A percentile compares a stretch with the other conserved stretches of the same genome.
These are phyloP conservation scores for Cossypha caffra DNA, from an alignment of 2,797 vertebrate genomes.

Conservation along the genomic window DNA sequence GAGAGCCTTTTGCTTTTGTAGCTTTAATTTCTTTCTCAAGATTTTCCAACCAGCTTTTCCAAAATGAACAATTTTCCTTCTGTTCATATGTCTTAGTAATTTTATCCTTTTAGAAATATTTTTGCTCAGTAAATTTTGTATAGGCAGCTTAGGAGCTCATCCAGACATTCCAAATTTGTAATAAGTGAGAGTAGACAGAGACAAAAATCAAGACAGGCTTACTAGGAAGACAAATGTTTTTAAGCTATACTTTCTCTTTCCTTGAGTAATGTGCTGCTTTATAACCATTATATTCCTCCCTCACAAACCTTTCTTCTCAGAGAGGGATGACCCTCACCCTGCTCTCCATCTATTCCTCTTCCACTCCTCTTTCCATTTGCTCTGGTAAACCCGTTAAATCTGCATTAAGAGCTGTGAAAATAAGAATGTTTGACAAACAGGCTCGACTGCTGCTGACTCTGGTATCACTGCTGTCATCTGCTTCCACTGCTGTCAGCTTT, in stretches of 20 bases:
- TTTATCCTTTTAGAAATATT: not conserved
- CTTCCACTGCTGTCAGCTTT: not conserved
- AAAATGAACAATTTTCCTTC: not conserved
- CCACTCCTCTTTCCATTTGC: not conserved
- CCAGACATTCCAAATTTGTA: not conserved
- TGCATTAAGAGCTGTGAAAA: constrained; percentile 2
- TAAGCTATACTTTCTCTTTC: not conserved
- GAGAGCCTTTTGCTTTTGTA: not conserved
- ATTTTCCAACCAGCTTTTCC: not conserved
- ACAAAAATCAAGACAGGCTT: not conserved
- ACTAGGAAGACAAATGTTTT: not conserved
- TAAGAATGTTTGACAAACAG: not conserved
- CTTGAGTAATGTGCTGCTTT: not conserved
- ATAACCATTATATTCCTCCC: not conserved
- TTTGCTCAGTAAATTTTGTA: not conserved
- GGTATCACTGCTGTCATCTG: not conserved
- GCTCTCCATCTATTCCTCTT: not conserved
- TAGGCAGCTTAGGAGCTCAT: not conserved
- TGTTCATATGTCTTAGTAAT: not conserved
- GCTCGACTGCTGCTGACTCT: not conserved
- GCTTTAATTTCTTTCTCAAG: not conserved
- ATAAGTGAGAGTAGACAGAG: not conserved
- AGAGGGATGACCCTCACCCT: not conserved
- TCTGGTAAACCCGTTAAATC: not conserved
- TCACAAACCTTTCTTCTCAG: not conserved